Percentiles rank a stretch among this genome's conserved stretches.
These are phyloP conservation scores for Cromileptes altivelis DNA, from an alignment of 2,113 vertebrate species.

Conservation along the genomic window DNA sequence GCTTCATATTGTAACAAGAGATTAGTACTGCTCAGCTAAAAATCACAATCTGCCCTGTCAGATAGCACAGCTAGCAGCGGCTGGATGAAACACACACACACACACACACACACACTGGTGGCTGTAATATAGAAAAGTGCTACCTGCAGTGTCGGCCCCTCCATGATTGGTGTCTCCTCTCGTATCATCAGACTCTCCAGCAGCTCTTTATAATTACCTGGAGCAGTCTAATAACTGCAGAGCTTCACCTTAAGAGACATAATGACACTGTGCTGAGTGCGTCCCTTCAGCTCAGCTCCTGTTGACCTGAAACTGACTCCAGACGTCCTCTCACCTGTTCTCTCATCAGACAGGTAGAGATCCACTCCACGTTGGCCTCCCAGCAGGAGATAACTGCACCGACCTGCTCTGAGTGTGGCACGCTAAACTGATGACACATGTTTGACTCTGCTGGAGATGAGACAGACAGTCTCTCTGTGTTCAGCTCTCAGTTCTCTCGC, in stretches of 20 bases:
- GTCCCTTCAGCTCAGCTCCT: neutral
- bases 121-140: conserved; percentile 55
- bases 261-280: neutral
- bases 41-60: conserved; percentile 72
- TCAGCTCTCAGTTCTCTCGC: too few relatives aligned
- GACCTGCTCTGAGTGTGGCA: too few relatives aligned
- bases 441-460: too few relatives aligned
- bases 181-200: conserved; percentile 43
- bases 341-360: neutral
- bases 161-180: conserved; percentile 56
- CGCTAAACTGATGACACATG: too few relatives aligned
- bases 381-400: too few relatives aligned
- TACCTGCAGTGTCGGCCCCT: conserved; percentile 52
- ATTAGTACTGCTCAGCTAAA: conserved; percentile 73
- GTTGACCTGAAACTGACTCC: neutral
- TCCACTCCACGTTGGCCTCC: too few relatives aligned
- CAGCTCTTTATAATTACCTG: conserved; percentile 43
- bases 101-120: neutral
- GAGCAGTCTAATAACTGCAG: conserved; percentile 21
- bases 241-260: neutral
- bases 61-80: conserved; percentile 27
- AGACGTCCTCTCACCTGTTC: neutral
- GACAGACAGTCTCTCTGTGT: too few relatives aligned
- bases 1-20: conserved; percentile 66
- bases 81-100: conserved; percentile 24